Evolutionary conservation across 2,113 vertebrate genomes (phyloP).

Genomic region (Etia nguti): DNA sequence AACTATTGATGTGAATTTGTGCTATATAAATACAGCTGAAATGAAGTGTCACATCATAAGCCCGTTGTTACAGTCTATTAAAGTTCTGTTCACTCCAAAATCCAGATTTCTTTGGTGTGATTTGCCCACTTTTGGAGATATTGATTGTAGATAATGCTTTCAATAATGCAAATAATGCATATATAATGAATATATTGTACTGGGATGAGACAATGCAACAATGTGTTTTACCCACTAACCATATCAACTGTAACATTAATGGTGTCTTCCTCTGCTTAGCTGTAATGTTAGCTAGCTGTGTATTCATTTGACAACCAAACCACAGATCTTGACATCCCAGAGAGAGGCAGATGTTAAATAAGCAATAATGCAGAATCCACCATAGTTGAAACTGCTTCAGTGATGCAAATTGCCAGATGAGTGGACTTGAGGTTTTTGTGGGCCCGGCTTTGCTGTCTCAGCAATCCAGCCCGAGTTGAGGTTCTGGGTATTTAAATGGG

Average conservation of each 20-base stretch:
- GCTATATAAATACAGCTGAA: not conserved
- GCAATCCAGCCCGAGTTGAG: not conserved
- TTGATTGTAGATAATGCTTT: not conserved
- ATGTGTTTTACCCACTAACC: not conserved
- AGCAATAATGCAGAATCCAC: not conserved
- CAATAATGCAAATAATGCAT: fast-evolving
- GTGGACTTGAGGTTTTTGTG: not conserved
- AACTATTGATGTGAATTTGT: not conserved
- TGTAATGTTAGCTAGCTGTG: not conserved
- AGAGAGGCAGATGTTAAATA: not conserved
- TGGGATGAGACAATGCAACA: not conserved
- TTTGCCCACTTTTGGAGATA: not conserved
- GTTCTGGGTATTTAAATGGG: not conserved
- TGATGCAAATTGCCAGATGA: not conserved
- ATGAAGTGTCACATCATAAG: not conserved
- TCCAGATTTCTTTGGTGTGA: not conserved
- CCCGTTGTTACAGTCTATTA: not conserved
- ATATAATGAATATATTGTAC: not conserved
- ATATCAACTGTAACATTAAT: not conserved
- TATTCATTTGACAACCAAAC: not conserved
- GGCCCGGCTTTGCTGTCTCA: not conserved
- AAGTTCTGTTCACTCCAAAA: not conserved
- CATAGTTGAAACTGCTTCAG: not conserved
- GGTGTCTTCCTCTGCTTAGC: not conserved
- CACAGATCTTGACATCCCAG: not conserved